Conservation (phyloP, 2,797 vertebrate species). For the Serranus cabrilla region DNA sequence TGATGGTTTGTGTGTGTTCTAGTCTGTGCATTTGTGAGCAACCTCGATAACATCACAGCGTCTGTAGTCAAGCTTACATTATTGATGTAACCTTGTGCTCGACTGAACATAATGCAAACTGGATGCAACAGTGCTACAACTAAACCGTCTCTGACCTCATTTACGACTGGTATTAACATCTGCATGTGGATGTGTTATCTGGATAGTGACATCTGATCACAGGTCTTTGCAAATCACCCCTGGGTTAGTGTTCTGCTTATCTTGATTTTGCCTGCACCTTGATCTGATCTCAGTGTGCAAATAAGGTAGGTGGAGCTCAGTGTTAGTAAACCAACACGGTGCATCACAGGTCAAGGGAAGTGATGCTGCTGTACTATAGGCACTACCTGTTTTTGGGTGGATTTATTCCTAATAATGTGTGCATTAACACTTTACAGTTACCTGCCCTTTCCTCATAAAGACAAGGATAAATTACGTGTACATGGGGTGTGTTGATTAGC, state of each 20-base stretch:
- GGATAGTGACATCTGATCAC: constrained; percentile 15
- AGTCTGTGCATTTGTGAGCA: neutral
- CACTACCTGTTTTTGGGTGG: neutral
- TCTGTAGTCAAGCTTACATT: constrained; percentile 31
- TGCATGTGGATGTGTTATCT: constrained; percentile 22
- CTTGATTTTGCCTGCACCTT: neutral
- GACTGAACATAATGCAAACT: constrained; percentile 41
- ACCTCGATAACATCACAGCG: constrained; percentile 39
- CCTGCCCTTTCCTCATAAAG: too few species aligned
- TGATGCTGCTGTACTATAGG: neutral
- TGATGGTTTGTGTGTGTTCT: neutral
- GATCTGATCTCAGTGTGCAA: constrained; percentile 5
- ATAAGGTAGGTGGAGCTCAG: constrained; percentile 2
- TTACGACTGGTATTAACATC: constrained; percentile 24
- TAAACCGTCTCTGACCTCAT: constrained; percentile 35
- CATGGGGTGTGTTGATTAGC: neutral
- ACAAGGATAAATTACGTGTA: too few species aligned
- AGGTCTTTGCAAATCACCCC: constrained; percentile 5
- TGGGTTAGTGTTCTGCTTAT: constrained; percentile 14
- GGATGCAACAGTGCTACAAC: constrained; percentile 22
- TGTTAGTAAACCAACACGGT: constrained; percentile 7
- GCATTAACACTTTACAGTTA: neutral
- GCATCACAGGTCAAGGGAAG: neutral
- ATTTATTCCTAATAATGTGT: neutral
- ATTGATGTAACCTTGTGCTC: constrained; percentile 41